Evolutionary conservation across 2,113 vertebrate species (phyloP).

Genomic region (Thomomys bottae): DNA sequence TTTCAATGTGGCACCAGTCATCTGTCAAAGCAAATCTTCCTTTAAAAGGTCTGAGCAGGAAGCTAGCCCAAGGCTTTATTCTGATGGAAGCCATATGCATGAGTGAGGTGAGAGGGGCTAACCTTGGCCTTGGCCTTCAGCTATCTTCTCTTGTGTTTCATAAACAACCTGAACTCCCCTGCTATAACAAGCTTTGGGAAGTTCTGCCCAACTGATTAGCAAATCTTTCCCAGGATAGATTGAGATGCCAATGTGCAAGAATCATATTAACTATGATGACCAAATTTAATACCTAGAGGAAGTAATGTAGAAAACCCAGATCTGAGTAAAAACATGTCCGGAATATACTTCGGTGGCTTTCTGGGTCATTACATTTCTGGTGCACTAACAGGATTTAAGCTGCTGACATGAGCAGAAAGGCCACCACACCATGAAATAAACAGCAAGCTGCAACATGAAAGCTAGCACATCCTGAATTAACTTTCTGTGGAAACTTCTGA

Average conservation of each 20-base stretch:
- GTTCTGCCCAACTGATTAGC: conserved; percentile 9
- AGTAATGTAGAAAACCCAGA: background rate
- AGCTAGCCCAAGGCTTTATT: background rate
- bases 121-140: background rate
- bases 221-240: conserved; percentile 22
- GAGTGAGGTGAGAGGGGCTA: background rate
- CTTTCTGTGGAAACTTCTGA: conserved; percentile 35
- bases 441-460: background rate
- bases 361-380: background rate
- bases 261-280: background rate
- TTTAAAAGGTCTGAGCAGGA: background rate
- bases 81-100: background rate
- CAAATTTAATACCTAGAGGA: conserved; percentile 9
- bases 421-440: background rate
- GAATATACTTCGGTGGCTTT: background rate
- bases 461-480: conserved; percentile 8
- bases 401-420: background rate
- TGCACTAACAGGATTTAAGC: conserved; percentile 6
- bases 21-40: conserved; percentile 44
- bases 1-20: background rate
- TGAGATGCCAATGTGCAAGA: background rate
- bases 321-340: background rate
- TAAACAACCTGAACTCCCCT: conserved; percentile 50
- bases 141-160: conserved; percentile 30
- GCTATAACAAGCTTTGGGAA: conserved; percentile 15